These are phyloP conservation scores for Eublepharis macularius DNA, from an alignment of 2,113 vertebrate genomes.

Conservation along the genomic window DNA sequence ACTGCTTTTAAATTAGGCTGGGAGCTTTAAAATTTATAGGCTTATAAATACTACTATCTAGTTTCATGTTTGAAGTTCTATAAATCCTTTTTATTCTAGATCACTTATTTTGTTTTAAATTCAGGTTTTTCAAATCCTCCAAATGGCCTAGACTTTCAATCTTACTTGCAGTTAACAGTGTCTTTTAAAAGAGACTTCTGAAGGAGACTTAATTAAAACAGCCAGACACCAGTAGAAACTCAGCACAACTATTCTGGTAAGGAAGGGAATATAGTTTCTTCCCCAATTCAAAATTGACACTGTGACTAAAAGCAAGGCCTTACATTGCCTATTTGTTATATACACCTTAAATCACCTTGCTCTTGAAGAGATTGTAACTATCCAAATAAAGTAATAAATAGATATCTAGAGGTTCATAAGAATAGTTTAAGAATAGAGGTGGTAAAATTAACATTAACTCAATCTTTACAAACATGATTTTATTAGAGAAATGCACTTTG, in stretches of 20 bases:
- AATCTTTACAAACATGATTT: background rate
- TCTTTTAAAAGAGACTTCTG: constrained; percentile 28
- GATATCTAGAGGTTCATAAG: background rate
- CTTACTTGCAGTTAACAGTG: constrained; percentile 7
- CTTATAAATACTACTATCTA: constrained; percentile 58
- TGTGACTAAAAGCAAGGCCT: background rate
- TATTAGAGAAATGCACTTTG: background rate
- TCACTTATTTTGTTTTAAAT: constrained; percentile 54
- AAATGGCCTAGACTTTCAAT: constrained; percentile 33
- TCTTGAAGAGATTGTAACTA: constrained; percentile 12
- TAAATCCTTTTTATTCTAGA: constrained; percentile 34
- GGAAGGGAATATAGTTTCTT: background rate
- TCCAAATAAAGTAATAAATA: constrained; percentile 7
- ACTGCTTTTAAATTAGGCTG: constrained; percentile 61
- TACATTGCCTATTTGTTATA: background rate
- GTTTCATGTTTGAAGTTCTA: constrained; percentile 45
- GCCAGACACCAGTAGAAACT: constrained; percentile 19
- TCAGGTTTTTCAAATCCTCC: background rate
- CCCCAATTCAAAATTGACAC: background rate
- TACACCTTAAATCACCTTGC: constrained; percentile 29
- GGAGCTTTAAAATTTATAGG: constrained; percentile 58
- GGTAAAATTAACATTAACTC: background rate
- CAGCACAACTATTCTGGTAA: background rate
- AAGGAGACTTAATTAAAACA: constrained; percentile 45
- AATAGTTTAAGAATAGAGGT: background rate